These are phyloP conservation scores for Scaptomyza hsui DNA, from an alignment of 1,140 invertebrate species.

Conservation along the genomic window DNA sequence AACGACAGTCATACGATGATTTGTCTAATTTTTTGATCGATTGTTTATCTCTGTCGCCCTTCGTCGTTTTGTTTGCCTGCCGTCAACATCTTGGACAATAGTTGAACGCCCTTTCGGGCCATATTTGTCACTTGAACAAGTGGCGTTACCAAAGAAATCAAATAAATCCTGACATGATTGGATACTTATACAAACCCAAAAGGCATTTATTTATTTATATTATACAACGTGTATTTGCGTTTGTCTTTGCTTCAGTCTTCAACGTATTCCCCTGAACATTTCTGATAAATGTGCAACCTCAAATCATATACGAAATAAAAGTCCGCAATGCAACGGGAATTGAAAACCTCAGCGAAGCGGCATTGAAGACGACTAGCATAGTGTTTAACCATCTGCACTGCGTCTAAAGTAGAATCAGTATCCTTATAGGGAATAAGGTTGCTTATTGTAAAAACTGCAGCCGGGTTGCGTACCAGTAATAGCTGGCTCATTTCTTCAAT, in stretches of 20 bases:
- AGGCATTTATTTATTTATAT: constrained; percentile 36
- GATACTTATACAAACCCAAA: constrained; percentile 6
- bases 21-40: constrained; percentile 79
- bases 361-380: not conserved
- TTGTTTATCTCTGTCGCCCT: constrained; percentile 51
- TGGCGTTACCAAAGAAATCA: constrained; percentile 13
- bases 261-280: constrained; percentile 2
- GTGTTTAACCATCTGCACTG: not conserved
- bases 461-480: constrained; percentile 34
- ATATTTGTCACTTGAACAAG: constrained; percentile 58
- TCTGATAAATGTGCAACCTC: constrained; percentile 9
- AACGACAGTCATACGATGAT: constrained; percentile 50
- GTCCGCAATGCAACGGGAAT: not conserved
- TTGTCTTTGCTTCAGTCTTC: constrained; percentile 7
- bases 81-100: constrained; percentile 27
- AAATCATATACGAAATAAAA: constrained; percentile 35
- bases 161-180: constrained; percentile 38
- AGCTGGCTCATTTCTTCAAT: constrained; percentile 29
- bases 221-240: constrained; percentile 12
- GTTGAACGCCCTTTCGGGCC: constrained; percentile 9
- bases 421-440: constrained; percentile 34
- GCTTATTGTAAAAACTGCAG: constrained; percentile 29
- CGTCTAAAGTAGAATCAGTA: too few relatives aligned
- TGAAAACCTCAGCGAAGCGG: not conserved
- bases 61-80: constrained; percentile 13